Percentiles rank a stretch among this genome's conserved stretches.
Evolutionary conservation across 1,140 invertebrate species (phyloP).

Genomic region (Macrobrachium rosenbergii): DNA sequence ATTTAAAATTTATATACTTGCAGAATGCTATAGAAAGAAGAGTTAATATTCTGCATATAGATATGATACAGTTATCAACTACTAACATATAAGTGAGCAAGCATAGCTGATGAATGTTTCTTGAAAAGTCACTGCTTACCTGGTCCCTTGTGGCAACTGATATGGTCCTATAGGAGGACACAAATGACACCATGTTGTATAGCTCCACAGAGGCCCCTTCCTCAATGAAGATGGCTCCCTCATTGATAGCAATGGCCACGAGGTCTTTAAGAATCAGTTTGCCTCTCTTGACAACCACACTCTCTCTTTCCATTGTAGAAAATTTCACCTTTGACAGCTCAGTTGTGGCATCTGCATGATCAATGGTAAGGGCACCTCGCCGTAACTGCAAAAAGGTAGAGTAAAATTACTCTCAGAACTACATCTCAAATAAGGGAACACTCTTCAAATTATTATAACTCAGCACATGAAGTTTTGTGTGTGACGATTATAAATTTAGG

Average conservation of each 20-base stretch:
- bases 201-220: constrained; percentile 7
- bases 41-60: too few relatives aligned
- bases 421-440: neutral
- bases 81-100: too few relatives aligned
- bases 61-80: neutral
- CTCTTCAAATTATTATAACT: too few relatives aligned
- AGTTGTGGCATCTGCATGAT: constrained; percentile 14
- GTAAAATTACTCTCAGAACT: neutral
- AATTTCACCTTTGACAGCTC: neutral
- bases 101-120: neutral
- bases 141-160: constrained; percentile 32
- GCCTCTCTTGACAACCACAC: constrained; percentile 33
- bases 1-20: too few relatives aligned
- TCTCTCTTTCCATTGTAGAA: constrained; percentile 19
- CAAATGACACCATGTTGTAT: neutral
- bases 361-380: neutral
- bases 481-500: too few relatives aligned
- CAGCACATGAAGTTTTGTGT: too few relatives aligned
- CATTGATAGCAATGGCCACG: neutral
- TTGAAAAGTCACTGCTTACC: neutral
- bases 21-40: too few relatives aligned
- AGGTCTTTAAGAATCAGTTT: constrained; percentile 30
- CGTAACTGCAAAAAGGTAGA: neutral
- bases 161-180: neutral
- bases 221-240: constrained; percentile 42